phyloP scores from a whole-genome alignment of 2,888 invertebrate species.

The Monochamus alternatus region DNA sequence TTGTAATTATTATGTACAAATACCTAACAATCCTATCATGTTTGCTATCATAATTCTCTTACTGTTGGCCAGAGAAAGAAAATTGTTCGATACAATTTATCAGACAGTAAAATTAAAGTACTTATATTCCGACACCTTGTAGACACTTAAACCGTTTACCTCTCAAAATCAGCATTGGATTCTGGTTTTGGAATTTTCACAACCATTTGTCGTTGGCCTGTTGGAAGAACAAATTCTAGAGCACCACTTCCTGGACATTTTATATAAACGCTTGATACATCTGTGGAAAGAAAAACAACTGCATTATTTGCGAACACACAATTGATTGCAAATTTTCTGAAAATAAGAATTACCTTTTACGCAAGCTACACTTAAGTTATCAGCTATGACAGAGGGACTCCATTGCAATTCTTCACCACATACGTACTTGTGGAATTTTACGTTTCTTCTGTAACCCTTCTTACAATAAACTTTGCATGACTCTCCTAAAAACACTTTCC shows the following conservation, averaged over 20 bases:
- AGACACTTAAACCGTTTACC: constrained; percentile 35
- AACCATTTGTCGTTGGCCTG: constrained; percentile 70
- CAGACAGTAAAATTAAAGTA: too few species aligned
- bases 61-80: too few species aligned
- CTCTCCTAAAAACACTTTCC: constrained; percentile 71
- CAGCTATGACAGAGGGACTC: constrained; percentile 54
- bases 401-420: constrained; percentile 63
- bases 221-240: constrained; percentile 74
- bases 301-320: too few species aligned
- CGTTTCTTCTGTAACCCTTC: constrained; percentile 69
- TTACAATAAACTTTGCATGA: constrained; percentile 72
- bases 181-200: constrained; percentile 74
- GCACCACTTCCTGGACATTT: constrained; percentile 76
- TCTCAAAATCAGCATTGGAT: constrained; percentile 78
- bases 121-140: too few species aligned
- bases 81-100: too few species aligned
- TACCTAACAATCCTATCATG: too few species aligned
- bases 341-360: constrained; percentile 55
- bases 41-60: too few species aligned
- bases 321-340: constrained; percentile 7
- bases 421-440: constrained; percentile 54
- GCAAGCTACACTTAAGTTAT: constrained; percentile 58
- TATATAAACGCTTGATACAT: constrained; percentile 74
- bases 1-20: too few species aligned
- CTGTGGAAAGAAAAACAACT: constrained; percentile 53